A percentile compares a stretch with the other conserved stretches of the same genome.
phyloP scores from a whole-genome alignment of 2,113 vertebrate species.

The Pseudonaja textilis region DNA sequence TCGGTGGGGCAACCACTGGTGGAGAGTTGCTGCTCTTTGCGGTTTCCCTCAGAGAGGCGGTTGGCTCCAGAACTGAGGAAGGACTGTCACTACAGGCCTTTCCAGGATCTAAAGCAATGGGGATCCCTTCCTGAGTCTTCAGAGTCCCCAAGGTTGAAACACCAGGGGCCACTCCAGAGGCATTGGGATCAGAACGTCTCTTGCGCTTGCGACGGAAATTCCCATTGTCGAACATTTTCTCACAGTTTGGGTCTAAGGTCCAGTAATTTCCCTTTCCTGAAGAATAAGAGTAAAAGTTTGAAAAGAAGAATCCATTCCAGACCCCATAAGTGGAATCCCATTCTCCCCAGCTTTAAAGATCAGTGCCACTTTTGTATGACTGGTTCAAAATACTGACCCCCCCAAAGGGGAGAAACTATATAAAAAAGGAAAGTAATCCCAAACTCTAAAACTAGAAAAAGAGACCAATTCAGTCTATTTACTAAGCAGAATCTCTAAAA shows the following conservation, averaged over 20 bases:
- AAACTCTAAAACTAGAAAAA: neutral
- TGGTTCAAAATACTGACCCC: neutral
- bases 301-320: neutral
- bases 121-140: conserved; percentile 77
- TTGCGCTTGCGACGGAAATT: conserved; percentile 96
- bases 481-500: neutral
- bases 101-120: conserved; percentile 43
- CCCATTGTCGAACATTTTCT: conserved; percentile 99
- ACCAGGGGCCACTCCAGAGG: neutral
- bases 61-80: conserved; percentile 73
- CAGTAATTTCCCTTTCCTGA: conserved; percentile 98
- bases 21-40: conserved; percentile 81
- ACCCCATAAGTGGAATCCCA: neutral
- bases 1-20: conserved; percentile 67
- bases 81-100: conserved; percentile 75
- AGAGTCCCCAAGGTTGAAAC: conserved; percentile 56
- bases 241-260: conserved; percentile 98
- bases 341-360: neutral
- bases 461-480: neutral
- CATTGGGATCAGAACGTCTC: conserved; percentile 80
- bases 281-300: conserved; percentile 22
- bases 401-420: neutral
- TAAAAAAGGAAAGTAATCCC: neutral
- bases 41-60: conserved; percentile 81
- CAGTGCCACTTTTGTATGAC: neutral